Evolutionary conservation across 2,888 invertebrate species (phyloP).

Genomic region (Selenia dentaria): DNA sequence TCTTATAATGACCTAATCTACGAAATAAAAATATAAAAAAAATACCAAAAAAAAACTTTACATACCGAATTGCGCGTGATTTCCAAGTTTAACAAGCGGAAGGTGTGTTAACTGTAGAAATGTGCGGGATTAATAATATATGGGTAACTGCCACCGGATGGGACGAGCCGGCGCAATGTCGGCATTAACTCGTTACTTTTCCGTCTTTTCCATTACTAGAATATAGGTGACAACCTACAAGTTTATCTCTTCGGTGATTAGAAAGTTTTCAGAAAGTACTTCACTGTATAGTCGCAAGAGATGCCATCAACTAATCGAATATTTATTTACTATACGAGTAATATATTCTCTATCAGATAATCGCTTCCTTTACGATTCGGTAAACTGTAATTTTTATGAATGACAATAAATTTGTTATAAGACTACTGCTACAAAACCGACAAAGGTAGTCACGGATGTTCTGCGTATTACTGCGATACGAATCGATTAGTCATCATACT

Average conservation of each 20-base stretch:
- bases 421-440: slow-evolving; percentile 2
- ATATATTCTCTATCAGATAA: slow-evolving; percentile 9
- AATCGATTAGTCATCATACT: slow-evolving; percentile 4
- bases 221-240: slow-evolving; percentile 14
- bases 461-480: slow-evolving; percentile 3
- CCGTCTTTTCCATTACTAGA: slow-evolving; percentile 48
- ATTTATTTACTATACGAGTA: neutral
- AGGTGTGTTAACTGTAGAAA: slow-evolving; percentile 46
- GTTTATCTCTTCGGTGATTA: neutral
- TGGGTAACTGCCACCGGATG: slow-evolving; percentile 52
- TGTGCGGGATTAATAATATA: slow-evolving; percentile 50
- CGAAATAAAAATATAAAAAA: too few relatives aligned
- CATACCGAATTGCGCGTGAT: slow-evolving; percentile 59
- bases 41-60: too few relatives aligned
- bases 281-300: neutral
- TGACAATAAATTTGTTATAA: slow-evolving; percentile 12
- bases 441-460: slow-evolving; percentile 13
- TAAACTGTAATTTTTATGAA: slow-evolving; percentile 15
- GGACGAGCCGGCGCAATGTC: slow-evolving; percentile 33
- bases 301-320: too few relatives aligned
- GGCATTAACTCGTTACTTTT: slow-evolving; percentile 40
- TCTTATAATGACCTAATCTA: too few relatives aligned
- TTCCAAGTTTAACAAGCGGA: slow-evolving; percentile 62
- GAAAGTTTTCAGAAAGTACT: slow-evolving; percentile 25
- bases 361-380: slow-evolving; percentile 10